Conservation (phyloP, 2,113 vertebrate genomes). For the Callospermophilus lateralis region DNA sequence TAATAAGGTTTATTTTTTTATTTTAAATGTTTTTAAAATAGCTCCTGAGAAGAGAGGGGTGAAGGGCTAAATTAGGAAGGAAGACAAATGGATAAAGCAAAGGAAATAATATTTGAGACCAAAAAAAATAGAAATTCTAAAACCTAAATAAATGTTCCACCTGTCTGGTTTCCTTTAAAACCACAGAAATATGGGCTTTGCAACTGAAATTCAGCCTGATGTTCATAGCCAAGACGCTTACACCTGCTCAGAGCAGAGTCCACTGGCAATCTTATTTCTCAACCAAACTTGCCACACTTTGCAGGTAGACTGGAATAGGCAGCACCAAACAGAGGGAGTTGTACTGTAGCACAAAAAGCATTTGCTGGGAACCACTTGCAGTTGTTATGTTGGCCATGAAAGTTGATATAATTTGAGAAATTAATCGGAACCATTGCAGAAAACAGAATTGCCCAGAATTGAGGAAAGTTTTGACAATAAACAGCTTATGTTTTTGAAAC, state of each 20-base stretch:
- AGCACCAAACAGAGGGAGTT: conserved; percentile 9
- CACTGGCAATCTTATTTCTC: not conserved
- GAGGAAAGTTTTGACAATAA: not conserved
- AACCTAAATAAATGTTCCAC: conserved; percentile 49
- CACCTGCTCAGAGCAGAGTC: conserved; percentile 18
- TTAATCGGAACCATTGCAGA: conserved; percentile 13
- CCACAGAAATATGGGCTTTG: conserved; percentile 12
- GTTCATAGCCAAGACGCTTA: not conserved
- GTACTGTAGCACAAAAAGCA: not conserved
- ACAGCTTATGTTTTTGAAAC: not conserved
- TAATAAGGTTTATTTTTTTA: not conserved
- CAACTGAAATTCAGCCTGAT: not conserved
- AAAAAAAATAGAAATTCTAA: conserved; percentile 65
- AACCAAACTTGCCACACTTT: not conserved
- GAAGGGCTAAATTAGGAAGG: conserved; percentile 44
- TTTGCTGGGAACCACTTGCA: conserved; percentile 7
- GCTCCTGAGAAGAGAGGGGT: not conserved
- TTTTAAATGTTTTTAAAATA: conserved; percentile 37
- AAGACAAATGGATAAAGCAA: conserved; percentile 1
- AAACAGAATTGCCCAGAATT: not conserved
- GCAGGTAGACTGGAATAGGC: not conserved
- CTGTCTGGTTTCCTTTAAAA: conserved; percentile 66
- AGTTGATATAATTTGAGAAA: conserved; percentile 59
- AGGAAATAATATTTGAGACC: conserved; percentile 40
- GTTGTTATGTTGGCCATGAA: not conserved